Evolutionary conservation across 2,113 vertebrate species (phyloP).

Genomic region (Melospiza melodia): DNA sequence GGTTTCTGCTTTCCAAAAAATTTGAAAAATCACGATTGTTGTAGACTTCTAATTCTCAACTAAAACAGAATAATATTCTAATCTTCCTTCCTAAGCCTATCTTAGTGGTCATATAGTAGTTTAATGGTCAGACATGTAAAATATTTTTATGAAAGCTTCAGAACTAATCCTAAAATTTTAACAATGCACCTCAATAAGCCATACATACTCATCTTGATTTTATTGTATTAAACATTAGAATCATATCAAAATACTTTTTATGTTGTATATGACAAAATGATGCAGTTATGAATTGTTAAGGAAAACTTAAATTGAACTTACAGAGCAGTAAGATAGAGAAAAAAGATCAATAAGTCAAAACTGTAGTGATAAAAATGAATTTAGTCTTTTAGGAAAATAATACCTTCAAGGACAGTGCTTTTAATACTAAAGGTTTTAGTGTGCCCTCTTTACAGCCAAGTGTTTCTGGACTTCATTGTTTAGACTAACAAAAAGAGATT

Average conservation of each 20-base stretch:
- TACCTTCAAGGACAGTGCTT: neutral
- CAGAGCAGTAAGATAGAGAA: neutral
- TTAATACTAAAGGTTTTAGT: neutral
- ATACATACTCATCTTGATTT: neutral
- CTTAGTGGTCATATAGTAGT: neutral
- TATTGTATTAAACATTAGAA: neutral
- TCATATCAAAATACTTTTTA: neutral
- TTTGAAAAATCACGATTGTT: neutral
- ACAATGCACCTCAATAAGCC: neutral
- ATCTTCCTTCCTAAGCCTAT: neutral
- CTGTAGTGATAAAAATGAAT: neutral
- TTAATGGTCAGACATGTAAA: neutral
- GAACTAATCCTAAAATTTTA: neutral
- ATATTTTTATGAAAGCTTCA: neutral
- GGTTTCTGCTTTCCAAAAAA: neutral
- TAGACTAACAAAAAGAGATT: neutral
- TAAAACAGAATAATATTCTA: neutral
- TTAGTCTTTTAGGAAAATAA: neutral
- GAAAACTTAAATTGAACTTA: neutral
- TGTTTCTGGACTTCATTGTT: neutral
- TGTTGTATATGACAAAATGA: neutral
- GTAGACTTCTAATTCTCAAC: neutral
- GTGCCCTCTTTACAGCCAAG: neutral
- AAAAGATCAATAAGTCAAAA: neutral
- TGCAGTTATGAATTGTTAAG: neutral